Base-by-base conservation (phyloP, 1,140 invertebrate species). In the Tachypleus tridentatus region DNA sequence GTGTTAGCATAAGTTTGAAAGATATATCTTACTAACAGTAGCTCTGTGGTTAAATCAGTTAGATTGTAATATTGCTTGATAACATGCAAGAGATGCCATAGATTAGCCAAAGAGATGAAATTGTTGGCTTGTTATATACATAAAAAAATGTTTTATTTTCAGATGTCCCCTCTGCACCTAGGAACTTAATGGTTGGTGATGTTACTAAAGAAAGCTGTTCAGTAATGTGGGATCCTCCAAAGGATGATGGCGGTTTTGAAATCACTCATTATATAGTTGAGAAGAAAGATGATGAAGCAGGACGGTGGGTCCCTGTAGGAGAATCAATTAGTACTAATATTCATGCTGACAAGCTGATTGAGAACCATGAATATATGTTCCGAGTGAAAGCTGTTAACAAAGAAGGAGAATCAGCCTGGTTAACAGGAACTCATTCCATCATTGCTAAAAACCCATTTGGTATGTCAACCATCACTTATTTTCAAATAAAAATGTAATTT, bases 281-380 rank as follows among this genome's bases (percentile, higher is more conserved):
- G 97, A 76, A 98, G 97, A 80, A 89, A 93, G 91, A 95, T 80
- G 89, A 89, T 84, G 95, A 98, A 72, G 83, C 89, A 62, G 89
- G 92, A 69, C 86, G 89, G 80, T 96, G 93, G 93, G 81, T 95
- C 58, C 88, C 91, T 7, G 93, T 91, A 73, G 92, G 87, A 49
- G 90, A 89, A 69, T 83, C 95, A 4, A 87, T 85, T 11, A 91
- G 91, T 8, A 93, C 85, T 51, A 81, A 94, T 61, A 89, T 98
- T 1, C 84, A 87, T 63, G 96, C 96, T 51, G 90, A 97, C 0
- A 99, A 99, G 98, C 79, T 96, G 53, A 85, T 91, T 70, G 89
- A 96, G 78, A 91, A 94, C 60, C 97, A 99, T 77, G 89, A 92
- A 5, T 99, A 99, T 78, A 97, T 97, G 80, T 99, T 99, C 85